phyloP scores from a whole-genome alignment of 2,888 invertebrate genomes.

The Acleris emargana region DNA sequence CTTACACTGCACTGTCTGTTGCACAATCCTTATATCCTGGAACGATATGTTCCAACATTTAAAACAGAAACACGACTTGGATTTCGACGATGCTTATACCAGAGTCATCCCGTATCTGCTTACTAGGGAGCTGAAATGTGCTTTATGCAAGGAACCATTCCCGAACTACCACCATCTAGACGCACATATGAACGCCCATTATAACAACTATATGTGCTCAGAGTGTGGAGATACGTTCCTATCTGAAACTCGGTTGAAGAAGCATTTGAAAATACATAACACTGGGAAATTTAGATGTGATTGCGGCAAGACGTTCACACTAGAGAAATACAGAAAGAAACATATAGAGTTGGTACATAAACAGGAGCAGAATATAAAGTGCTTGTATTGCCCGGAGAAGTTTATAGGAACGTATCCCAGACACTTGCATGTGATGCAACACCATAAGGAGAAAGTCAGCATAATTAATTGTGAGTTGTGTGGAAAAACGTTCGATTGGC shows the following conservation, averaged over 20 bases:
- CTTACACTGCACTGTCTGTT: conserved; percentile 56
- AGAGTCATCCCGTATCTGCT: conserved; percentile 59
- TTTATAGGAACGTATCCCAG: conserved; percentile 49
- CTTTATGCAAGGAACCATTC: conserved; percentile 53
- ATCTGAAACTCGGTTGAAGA: conserved; percentile 49
- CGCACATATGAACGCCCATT: conserved; percentile 68
- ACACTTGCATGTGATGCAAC: conserved; percentile 52
- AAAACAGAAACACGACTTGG: conserved; percentile 46
- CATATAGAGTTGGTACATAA: conserved; percentile 57
- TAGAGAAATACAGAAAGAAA: conserved; percentile 57
- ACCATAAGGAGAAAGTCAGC: conserved; percentile 55
- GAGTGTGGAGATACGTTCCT: conserved; percentile 65
- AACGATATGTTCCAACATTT: conserved; percentile 61
- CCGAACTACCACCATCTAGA: conserved; percentile 55
- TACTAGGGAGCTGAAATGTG: conserved; percentile 48
- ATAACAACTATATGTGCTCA: conserved; percentile 61
- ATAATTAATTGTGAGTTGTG: conserved; percentile 62
- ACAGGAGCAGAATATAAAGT: conserved; percentile 47
- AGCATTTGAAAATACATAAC: conserved; percentile 70
- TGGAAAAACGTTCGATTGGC: conserved; percentile 67
- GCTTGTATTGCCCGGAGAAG: conserved; percentile 54
- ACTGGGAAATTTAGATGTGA: conserved; percentile 67
- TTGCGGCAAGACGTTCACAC: conserved; percentile 72
- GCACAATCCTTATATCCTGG: conserved; percentile 50
- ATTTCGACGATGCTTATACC: conserved; percentile 53